Base-by-base conservation (phyloP, 2,888 invertebrate species). In the Achlya flavicornis region DNA sequence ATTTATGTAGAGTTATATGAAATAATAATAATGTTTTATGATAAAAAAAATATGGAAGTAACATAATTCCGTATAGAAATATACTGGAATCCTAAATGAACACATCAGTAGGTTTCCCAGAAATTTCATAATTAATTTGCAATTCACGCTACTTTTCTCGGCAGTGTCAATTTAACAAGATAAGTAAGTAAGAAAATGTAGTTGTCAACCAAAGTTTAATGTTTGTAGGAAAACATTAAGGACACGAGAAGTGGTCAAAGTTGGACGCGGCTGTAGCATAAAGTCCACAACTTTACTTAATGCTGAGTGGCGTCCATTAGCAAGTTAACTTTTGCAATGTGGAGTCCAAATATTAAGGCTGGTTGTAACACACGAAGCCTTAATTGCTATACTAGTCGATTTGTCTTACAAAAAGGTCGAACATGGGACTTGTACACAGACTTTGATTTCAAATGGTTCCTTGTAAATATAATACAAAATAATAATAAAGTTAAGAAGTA, bases 231-330 rank as follows among this genome's bases (percentile, higher is more conserved):
- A 84, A 85, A 87, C 85, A 83, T 85, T 88, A 87, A 84, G 81
- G 84, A 80, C 79, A 80, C 78, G 75, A 77, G 81, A 85, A 87
- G 85, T 83, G 87, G 85, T 83, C 84, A 76, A 87, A 88, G 86
- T 88, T 86, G 79, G 77, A 70, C 75, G 70, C 76, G 72, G 71
- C 75, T 76, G 74, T 77, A 81, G 80, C 81, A 74, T 79, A 76
- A 81, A 84, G 80, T 79, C 74, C 69, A 74, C 75, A 85, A 85
- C 83, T 88, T 83, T 76, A 77, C 83, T 84, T 87, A 84, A 86
- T 81, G 74, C 80, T 78, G 78, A 81, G 85, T 81, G 83, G 74
- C 84, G 74, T 88, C 88, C 86, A 90, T 89, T 89, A 89, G 85
- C 77, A 74, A 82, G 83, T 77, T 80, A 77, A 81, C 78, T 85